Evolutionary conservation across 2,888 invertebrate species (phyloP), one percentile per base, ranked within the genome.

Genomic region (Lepidochitona cinerea): DNA sequence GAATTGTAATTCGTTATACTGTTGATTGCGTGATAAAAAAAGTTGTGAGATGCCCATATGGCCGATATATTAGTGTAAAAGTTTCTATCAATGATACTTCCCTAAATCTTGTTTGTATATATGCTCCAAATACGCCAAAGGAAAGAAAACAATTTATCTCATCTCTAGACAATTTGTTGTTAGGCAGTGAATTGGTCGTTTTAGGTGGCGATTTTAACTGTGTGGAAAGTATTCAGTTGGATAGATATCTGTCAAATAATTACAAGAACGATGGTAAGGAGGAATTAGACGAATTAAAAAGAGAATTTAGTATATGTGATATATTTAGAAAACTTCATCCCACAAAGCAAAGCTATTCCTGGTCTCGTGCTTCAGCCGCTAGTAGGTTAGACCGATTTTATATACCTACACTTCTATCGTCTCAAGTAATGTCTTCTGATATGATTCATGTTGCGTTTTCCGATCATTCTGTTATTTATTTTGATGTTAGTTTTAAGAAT

Each of bases 131-230:
- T 29, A 59, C 18, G 18, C 4, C 59, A 32, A 59, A 23, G 1
- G 7, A 59, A 29, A 59, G 59, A 59, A 59, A 59, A 59, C 14
- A 23, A 26, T 59, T 59, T 59, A 59, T 59, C 29, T 29, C 23
- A 23, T 14, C 23, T 29, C 9, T 59, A 59, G 32, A 29, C 26
- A 59, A 4, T 4, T 18, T 59, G 23, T 14, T 26, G 23, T 26
- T 14, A 14, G 59, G 59, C 12, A 49, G 3, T n/a, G 29, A 69
- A 12, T 32, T 69, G 32, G 14, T 77, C 4, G 64, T 71, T 29
- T 14, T 77, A n/a, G 49, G 26, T 69, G 76, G 76, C 18, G 76
- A 76, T 66, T 76, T 72, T 70, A 76, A 76, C 67, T 76, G 53
- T 70, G 67, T 76, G 36, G 65, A 65, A n/a, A 69, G 72, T 52